These are phyloP conservation scores for Chromis chromis DNA, from an alignment of 2,797 vertebrate species.

Conservation along the genomic window DNA sequence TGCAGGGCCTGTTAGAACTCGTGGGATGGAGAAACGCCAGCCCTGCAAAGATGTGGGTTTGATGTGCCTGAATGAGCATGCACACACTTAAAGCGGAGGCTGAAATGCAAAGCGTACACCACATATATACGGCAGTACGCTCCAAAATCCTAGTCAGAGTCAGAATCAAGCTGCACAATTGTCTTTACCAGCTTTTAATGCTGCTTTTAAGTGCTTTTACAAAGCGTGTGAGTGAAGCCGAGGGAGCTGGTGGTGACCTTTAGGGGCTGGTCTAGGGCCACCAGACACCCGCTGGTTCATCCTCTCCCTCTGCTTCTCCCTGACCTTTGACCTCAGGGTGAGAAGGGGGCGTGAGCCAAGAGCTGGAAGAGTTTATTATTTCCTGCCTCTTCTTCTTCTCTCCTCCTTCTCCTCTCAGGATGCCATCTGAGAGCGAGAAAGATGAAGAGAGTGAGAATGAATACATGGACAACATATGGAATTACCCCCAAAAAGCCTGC, in stretches of 20 bases:
- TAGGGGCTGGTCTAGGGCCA: constrained; percentile 65
- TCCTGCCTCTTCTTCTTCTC: constrained; percentile 76
- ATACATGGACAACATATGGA: background rate
- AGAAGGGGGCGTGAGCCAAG: constrained; percentile 76
- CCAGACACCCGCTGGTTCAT: constrained; percentile 78
- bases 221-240: constrained; percentile 17
- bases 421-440: constrained; percentile 37
- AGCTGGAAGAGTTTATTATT: constrained; percentile 85
- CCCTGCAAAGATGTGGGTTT: constrained; percentile 66
- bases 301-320: constrained; percentile 66
- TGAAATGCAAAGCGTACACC: constrained; percentile 4
- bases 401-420: constrained; percentile 57
- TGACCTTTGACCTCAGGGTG: constrained; percentile 79
- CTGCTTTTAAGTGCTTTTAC: constrained; percentile 11
- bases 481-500: background rate
- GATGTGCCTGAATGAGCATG: constrained; percentile 62
- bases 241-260: constrained; percentile 64
- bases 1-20: constrained; percentile 78
- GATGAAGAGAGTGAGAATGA: constrained; percentile 40
- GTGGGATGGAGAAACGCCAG: constrained; percentile 68
- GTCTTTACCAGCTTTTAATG: background rate
- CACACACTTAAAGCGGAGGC: constrained; percentile 41
- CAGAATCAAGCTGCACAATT: background rate
- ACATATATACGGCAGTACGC: background rate
- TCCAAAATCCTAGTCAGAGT: background rate